Base-by-base conservation (phyloP, 2,797 vertebrate genomes). In the Pogonophryne albipinna region DNA sequence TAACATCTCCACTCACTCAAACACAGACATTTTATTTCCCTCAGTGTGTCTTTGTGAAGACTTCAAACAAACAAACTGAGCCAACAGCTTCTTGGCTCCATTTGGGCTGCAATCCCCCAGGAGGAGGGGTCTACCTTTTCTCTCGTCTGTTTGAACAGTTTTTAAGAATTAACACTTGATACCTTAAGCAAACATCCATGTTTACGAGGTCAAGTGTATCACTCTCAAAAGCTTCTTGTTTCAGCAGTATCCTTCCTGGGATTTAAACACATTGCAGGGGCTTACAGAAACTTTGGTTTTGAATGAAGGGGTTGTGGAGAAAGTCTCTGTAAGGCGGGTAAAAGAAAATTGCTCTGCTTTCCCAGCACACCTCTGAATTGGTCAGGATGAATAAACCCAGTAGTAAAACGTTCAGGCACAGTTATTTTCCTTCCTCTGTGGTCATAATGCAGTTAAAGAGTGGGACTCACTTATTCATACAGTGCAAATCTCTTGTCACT, bases 151-250 rank as follows among this genome's bases (percentile, higher is more conserved):
- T 73, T 87, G 76, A 77, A 71, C 78, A 75, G 61, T 71, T 67
- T 74, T 68, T n/a, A 51, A 75, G 65, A 82, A 75, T 78, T 57
- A 87, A 86, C 87, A 83, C 94, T 95, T 96, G 93, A 96, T 94
- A 95, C 93, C 92, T 95, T 95, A 87, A 85, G 91, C 95, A 97
- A 97, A 97, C 95, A 96, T 93, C 94, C 93, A 91, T 95, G 94
- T 96, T 95, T 95, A 95, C 92, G 96, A 95, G 94, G 95, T 96
- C 95, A 96, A 96, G 95, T 95, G 95, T 94, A 92, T 94, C 80
- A 87, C 92, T 93, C 92, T 91, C 10, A 92, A 94, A 95, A 95
- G 93, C 83, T 93, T 95, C 93, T 58, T 42, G 63, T 94, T 94
- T 95, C 66, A 52, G 57, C 20, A 14, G 56, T 31, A 74, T 70